A percentile compares a stretch with the other conserved stretches of the same genome.
Evolutionary conservation across 2,797 vertebrate species (phyloP).

Genomic region (Onychomys leucogaster): DNA sequence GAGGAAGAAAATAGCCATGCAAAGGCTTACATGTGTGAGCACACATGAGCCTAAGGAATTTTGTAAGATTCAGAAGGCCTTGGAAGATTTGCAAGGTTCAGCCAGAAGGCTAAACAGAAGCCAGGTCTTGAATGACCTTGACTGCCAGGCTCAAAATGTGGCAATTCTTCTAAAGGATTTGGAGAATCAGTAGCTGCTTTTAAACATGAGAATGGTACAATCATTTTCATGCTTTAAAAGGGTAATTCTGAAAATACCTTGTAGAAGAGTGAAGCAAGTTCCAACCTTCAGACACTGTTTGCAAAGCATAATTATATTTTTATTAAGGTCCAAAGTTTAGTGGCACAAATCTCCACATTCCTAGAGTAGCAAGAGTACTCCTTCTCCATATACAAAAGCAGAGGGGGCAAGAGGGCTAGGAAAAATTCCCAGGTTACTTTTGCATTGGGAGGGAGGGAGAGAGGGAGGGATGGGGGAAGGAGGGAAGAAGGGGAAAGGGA

Average conservation of each 20-base stretch:
- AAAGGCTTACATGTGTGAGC: not conserved
- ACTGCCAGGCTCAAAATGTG: not conserved
- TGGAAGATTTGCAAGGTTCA: not conserved
- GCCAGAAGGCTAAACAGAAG: not conserved
- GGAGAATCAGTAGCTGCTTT: not conserved
- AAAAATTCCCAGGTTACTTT: not conserved
- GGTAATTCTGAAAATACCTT: not conserved
- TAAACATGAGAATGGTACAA: not conserved
- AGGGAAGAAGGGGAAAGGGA: not conserved
- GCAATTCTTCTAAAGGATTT: not conserved
- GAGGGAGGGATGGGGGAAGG: too few relatives aligned
- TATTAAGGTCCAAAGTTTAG: not conserved
- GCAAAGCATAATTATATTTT: not conserved
- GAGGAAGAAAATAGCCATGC: slow-evolving; percentile 5
- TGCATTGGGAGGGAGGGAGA: not conserved
- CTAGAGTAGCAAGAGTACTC: not conserved
- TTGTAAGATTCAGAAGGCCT: not conserved
- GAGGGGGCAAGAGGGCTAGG: too few relatives aligned
- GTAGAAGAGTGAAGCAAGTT: not conserved
- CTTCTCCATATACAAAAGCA: not conserved
- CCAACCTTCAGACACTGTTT: not conserved
- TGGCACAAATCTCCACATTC: not conserved
- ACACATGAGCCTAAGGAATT: not conserved
- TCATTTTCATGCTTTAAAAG: not conserved
- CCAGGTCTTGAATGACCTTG: not conserved